Evolutionary conservation across 2,113 vertebrate species (phyloP), one percentile per base, ranked within the genome.

Genomic region (Dunckerocampus dactyliophorus): DNA sequence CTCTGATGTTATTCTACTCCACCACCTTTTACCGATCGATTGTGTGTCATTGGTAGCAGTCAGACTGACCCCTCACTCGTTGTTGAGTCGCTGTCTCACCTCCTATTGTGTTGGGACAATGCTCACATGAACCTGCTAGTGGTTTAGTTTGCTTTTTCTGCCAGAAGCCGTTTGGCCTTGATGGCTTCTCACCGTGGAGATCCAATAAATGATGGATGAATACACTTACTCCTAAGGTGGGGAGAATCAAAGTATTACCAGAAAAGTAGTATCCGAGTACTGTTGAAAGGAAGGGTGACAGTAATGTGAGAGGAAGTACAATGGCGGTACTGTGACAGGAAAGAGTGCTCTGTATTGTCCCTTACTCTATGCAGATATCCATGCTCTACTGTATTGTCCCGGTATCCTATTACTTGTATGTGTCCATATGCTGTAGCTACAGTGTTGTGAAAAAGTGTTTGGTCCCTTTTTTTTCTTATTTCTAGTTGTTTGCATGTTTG

Each of bases 121-220:
- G 43, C 60, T 58, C 59, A 59, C 21, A 49, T 39, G 22, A 51
- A 54, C 62, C 58, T 72, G 49, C 55, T 54, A 66, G 15, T 54
- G 45, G 9, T 65, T 71, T 17, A 59, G 45, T 65, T 47, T 54
- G 34, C 64, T 64, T 14, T 28, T 57, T 16, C 54, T 47, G 49
- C 57, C 49, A 47, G 62, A 58, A 77, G 58, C 46, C 79, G 65
- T 71, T 74, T 80, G 68, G 56, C 49, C 62, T 37, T 59, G 76
- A 76, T 61, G 68, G 43, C 70, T 59, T 66, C 81, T 79, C 53
- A n/a, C 60, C 57, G 77, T 53, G 79, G 67, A 67, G 42, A 77
- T 71, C 65, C 70, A 71, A 57, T 45, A 56, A 60, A 57, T n/a
- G 71, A 74, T 51, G 52, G 47, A 56, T 63, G 64, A 69, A 74